Evolutionary conservation across 2,113 vertebrate species (phyloP).

Genomic region (Albula glossodonta): DNA sequence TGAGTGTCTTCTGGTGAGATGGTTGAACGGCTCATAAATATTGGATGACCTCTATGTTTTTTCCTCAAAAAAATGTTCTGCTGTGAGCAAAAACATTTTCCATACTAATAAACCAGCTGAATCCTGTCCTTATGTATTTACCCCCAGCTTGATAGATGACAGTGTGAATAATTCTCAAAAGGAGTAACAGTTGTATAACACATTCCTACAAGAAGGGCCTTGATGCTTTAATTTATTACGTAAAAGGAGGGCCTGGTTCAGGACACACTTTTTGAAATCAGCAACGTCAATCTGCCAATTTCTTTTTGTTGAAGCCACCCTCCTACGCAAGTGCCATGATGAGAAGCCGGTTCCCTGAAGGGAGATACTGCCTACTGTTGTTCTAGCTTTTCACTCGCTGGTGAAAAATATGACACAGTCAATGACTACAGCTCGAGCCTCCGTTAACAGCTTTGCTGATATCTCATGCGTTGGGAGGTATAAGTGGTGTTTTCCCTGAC

Average conservation of each 20-base stretch:
- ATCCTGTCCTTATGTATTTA: not conserved
- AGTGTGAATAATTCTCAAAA: not conserved
- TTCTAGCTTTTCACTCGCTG: not conserved
- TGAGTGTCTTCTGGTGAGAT: not conserved
- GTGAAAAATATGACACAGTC: not conserved
- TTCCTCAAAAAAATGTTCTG: no score
- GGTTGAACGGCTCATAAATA: not conserved
- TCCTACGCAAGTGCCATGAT: not conserved
- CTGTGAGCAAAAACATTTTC: not conserved
- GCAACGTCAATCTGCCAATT: not conserved
- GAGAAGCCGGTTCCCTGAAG: not conserved
- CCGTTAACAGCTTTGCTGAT: not conserved
- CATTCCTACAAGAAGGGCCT: not conserved
- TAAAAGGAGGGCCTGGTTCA: not conserved
- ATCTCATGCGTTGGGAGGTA: not conserved
- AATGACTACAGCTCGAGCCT: not conserved
- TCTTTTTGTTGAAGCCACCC: not conserved
- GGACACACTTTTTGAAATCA: no score
- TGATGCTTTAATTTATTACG: not conserved
- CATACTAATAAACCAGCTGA: not conserved
- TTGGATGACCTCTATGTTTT: no score
- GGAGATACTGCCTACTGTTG: not conserved
- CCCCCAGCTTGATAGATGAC: not conserved
- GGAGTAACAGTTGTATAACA: not conserved
- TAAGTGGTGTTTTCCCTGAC: not conserved